Conservation (phyloP, 2,113 vertebrate genomes). For the Channa argus region DNA sequence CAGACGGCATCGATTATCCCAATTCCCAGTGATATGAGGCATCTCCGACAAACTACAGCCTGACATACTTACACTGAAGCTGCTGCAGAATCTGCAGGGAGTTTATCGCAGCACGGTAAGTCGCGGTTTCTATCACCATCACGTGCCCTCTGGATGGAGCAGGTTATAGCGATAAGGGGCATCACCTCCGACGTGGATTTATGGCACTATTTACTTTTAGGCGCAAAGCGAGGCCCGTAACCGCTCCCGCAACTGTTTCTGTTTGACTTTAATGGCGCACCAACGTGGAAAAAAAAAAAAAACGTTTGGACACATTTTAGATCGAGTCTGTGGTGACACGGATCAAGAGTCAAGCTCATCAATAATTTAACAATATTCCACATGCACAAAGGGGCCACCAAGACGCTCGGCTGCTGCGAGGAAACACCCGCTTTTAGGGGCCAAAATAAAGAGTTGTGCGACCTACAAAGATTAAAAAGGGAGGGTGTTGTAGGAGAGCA, state of each 20-base stretch:
- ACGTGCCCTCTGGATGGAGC: too few relatives aligned
- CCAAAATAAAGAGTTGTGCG: conserved; percentile 33
- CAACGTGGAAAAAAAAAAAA: not conserved
- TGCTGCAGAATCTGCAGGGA: too few relatives aligned
- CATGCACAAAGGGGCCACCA: conserved; percentile 35
- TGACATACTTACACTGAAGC: too few relatives aligned
- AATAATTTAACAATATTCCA: conserved; percentile 36
- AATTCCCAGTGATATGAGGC: too few relatives aligned
- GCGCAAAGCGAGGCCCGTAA: conserved; percentile 25
- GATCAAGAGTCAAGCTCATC: conserved; percentile 23
- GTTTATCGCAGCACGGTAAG: too few relatives aligned
- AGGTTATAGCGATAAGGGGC: too few relatives aligned
- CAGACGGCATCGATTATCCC: too few relatives aligned
- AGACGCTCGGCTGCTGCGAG: conserved; percentile 36
- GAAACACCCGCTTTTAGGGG: not conserved
- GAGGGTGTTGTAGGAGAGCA: conserved; percentile 41
- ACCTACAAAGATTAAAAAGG: conserved; percentile 20
- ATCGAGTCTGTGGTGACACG: not conserved
- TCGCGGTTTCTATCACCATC: too few relatives aligned
- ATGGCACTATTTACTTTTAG: too few relatives aligned
- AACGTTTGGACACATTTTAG: conserved; percentile 12
- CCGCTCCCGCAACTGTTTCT: conserved; percentile 15
- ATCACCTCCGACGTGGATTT: too few relatives aligned
- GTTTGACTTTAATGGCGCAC: conserved; percentile 33
- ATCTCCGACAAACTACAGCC: too few relatives aligned